Evolutionary conservation across 2,113 vertebrate species (phyloP).

Genomic region (Pelecanus crispus): DNA sequence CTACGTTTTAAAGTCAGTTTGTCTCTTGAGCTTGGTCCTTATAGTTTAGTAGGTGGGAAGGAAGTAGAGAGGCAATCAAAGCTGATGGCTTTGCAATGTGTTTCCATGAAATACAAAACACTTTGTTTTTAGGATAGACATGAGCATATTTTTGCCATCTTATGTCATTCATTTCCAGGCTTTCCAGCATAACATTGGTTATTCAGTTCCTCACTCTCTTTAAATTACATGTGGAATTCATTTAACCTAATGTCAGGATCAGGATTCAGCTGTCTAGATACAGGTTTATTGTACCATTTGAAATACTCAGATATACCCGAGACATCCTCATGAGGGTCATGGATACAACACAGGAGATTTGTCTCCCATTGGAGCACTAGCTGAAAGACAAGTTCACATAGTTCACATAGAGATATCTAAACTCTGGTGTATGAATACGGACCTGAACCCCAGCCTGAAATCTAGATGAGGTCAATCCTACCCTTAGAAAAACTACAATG

Average conservation of each 20-base stretch:
- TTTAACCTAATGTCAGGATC: background rate
- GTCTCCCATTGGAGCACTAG: background rate
- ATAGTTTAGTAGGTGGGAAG: background rate
- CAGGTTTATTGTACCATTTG: background rate
- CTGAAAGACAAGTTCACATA: background rate
- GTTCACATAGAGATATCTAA: background rate
- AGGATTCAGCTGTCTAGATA: background rate
- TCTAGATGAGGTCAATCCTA: background rate
- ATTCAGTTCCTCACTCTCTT: background rate
- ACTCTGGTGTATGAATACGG: background rate
- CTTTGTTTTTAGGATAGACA: background rate
- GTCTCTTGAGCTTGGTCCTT: background rate
- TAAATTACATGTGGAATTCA: background rate
- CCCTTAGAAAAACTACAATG: background rate
- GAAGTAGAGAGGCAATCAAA: background rate
- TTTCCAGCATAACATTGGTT: background rate
- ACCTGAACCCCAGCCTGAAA: background rate
- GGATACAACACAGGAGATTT: background rate
- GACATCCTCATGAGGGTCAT: fast-evolving
- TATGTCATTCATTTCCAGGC: background rate
- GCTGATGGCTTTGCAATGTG: background rate
- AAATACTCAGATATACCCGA: background rate
- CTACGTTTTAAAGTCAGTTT: background rate
- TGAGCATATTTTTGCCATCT: background rate
- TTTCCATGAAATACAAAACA: background rate